Conservation (phyloP, 2,888 invertebrate species). For the Elegia similella region DNA sequence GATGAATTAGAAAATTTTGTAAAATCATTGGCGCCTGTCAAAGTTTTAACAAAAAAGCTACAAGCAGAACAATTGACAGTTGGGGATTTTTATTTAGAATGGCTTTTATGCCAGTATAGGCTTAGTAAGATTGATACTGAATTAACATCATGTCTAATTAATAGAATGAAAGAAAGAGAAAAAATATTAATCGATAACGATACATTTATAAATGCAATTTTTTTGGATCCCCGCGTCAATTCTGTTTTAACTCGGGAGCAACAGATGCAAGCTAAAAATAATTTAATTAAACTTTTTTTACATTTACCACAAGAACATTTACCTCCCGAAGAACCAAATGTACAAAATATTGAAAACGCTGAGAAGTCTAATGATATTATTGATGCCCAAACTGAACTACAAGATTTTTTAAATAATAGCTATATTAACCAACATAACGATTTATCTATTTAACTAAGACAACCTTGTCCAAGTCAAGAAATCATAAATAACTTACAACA, state of each 20-base stretch:
- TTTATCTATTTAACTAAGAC: too few relatives aligned
- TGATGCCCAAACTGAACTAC: slow-evolving; percentile 2
- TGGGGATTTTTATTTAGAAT: slow-evolving; percentile 23
- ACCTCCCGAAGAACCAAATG: too few relatives aligned
- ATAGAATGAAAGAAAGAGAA: slow-evolving; percentile 13
- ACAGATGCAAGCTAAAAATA: slow-evolving; percentile 17
- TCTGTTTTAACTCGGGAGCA: slow-evolving; percentile 10
- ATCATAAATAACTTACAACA: slow-evolving; percentile 5
- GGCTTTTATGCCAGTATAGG: slow-evolving; percentile 22
- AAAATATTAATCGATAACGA: slow-evolving; percentile 14
- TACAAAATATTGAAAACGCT: too few relatives aligned
- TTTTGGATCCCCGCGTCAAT: slow-evolving; percentile 19
- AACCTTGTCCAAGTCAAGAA: too few relatives aligned
- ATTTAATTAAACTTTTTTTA: slow-evolving; percentile 15
- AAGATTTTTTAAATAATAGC: slow-evolving; percentile 10
- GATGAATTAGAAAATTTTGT: slow-evolving; percentile 14
- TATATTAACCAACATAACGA: slow-evolving; percentile 2
- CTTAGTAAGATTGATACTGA: slow-evolving; percentile 10
- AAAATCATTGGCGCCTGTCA: slow-evolving; percentile 19
- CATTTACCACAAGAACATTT: background rate
- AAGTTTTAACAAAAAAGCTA: slow-evolving; percentile 22
- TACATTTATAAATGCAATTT: slow-evolving; percentile 17
- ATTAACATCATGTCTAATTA: slow-evolving; percentile 2
- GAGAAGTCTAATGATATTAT: too few relatives aligned
- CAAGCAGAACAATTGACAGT: slow-evolving; percentile 22